Evolutionary conservation across 2,888 invertebrate species (phyloP), one percentile per base, ranked within the genome.

Genomic region (Lutraria lutraria): DNA sequence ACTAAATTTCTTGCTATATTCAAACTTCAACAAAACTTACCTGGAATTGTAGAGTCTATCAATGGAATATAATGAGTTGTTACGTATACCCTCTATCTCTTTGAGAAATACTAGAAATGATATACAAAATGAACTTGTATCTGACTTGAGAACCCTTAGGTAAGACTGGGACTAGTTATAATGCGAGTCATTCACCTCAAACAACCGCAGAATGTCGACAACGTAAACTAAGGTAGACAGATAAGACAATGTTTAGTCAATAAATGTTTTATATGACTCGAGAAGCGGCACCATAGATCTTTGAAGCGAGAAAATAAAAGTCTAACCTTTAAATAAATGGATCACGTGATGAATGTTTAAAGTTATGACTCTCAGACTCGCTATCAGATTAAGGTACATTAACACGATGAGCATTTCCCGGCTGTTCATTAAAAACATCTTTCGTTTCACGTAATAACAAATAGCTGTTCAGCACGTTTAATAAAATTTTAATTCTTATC

Each of bases 191-290:
- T 13, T 68, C 8, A 68, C 63, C 6, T n/a, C n/a, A 8, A 25
- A 25, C 63, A 68, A 68, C 2, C 63, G 10, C 6, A 68, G 63
- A 68, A 76, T 76, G 34, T 34, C 76, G 31, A 76, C 76, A 76
- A 34, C 16, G 34, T 76, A 15, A 76, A 34, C 76, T 13, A 19
- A 19, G 25, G 10, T 13, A 31, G 15, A 31, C 76, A 34, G 76
- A 76, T 76, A 76, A 34, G 31, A 34, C 34, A 76, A 2, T 31
- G 76, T 76, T 34, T 34, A 76, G 76, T 76, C 76, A 76, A 76
- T 76, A 76, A 76, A 76, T 76, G 76, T 76, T 76, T 76, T 76
- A n/a, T n/a, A 76, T 76, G 12, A 31, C 76, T 25, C 29, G 76
- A 34, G 31, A 76, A 76, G 34, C 31, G 76, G 76, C 76, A 76